phyloP scores from a whole-genome alignment of 1,140 invertebrate species.

The Agrilus planipennis region DNA sequence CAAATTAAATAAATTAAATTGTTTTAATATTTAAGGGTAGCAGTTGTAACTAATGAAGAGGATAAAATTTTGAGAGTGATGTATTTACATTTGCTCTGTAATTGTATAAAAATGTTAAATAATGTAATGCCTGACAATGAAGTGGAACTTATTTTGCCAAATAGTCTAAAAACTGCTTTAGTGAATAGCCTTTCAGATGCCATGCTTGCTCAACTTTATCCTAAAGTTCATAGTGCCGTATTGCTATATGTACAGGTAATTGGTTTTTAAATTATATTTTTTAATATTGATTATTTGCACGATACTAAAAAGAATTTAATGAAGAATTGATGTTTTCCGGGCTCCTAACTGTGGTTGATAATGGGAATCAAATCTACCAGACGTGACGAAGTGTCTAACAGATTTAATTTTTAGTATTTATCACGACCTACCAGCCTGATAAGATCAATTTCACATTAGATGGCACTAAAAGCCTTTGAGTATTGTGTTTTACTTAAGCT shows the following conservation, averaged over 20 bases:
- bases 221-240: conserved; percentile 26
- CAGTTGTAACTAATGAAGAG: conserved; percentile 22
- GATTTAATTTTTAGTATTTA: no score
- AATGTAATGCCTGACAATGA: conserved; percentile 22
- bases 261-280: no score
- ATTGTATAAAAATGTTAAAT: conserved; percentile 20
- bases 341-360: no score
- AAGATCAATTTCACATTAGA: no score
- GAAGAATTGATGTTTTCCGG: no score
- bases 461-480: no score
- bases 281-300: no score
- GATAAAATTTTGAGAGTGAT: conserved; percentile 19
- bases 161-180: conserved; percentile 29
- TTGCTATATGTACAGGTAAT: conserved; percentile 26
- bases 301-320: no score
- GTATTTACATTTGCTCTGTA: conserved; percentile 25
- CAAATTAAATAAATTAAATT: not conserved
- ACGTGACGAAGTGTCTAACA: no score
- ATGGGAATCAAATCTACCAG: no score
- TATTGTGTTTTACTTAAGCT: no score
- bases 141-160: conserved; percentile 23
- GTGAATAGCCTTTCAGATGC: conserved; percentile 26
- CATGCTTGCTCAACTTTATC: conserved; percentile 28
- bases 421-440: no score
- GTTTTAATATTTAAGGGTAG: conserved; percentile 25